Base-by-base conservation (phyloP, 2,797 vertebrate species). In the Parauchenoglanis punctatus region DNA sequence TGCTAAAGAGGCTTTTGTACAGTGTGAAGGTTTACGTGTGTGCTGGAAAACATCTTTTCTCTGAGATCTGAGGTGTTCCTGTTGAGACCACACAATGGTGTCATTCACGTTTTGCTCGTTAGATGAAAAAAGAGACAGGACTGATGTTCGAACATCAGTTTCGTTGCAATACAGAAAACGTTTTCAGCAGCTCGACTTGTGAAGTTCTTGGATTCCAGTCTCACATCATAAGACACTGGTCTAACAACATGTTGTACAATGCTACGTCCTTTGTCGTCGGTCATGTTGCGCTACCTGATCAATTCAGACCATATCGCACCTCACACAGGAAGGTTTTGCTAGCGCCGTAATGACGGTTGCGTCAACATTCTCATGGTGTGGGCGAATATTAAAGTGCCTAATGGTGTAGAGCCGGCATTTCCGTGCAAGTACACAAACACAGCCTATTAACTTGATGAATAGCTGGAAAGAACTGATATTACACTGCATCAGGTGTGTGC, bases 401-500 rank as follows among this genome's bases (percentile, higher is more conserved):
- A 49, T 18, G 25, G 8, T 46, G 59, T 46, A 23, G 35, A 0
- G 40, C 40, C 2, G 80, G 1, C 7, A 28, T 28, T 82, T 59
- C 58, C 18, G 40, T 46, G 80, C 35, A 46, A 6, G 46, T 54
- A 31, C 63, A 83, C n/a, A 54, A 83, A 83, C 25, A 52, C 61
- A 52, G 44, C 17, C 63, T 67, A 68, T 83, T 68, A 52, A 49
- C 63, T 83, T 68, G 44, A 83, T 7, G n/a, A 52, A 83, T 31
- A 28, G 23, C 11, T 0, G 2, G 20, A 63, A n/a, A 13, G 20
- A 44, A 25, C 12, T 3, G 44, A 49, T 67, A 67, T 82, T 63
- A 52, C n/a, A 12, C 44, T 23, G 46, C 18, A 4, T 65, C 23
- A 46, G 23, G 58, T 78, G 28, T 35, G 58, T 44, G 23, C 5